Evolutionary conservation across 2,797 vertebrate genomes (phyloP), one percentile per base, ranked within the genome.

Genomic region (Danio aesculapii): DNA sequence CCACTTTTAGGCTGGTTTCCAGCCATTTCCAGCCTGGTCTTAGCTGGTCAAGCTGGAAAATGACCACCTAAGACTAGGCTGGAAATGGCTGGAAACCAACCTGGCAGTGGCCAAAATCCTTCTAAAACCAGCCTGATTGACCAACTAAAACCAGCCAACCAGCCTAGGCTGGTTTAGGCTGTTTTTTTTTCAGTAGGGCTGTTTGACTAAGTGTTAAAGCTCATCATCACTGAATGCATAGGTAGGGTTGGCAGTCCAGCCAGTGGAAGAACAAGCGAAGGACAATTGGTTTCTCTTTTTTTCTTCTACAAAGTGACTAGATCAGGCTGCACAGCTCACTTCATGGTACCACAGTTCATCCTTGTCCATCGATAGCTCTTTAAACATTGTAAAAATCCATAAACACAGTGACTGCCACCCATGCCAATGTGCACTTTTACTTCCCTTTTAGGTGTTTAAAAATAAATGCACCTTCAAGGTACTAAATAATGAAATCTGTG

Each of bases 401-500:
- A 39, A 43, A 72, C 7, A 71, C 1, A 62, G 4, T 1, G 43
- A 47, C 14, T 74, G 6, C 6, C 12, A 70, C 21, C 39, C n/a
- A 19, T 43, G 69, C 11, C 52, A 72, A 3, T 72, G n/a, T 6
- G 7, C 52, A 8, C 52, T 71, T 71, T 17, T 8, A 61, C 53
- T 16, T 73, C 16, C 6, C 44, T n/a, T 74, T 30, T 61, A n/a
- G 59, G 17, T n/a, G 12, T 66, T 77, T 46, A 53, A 44, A 64
- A 66, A 77, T 55, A 10, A 67, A 57, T 57, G 8, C 41, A 1
- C 5, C 52, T 57, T 4, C 19, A 16, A 67, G 9, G 52, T 58
- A 67, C 66, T 57, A 57, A 46, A 77, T 57, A 67, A 53, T 12
- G 0, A 30, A 66, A n/a, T 55, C 39, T 44, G 49, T 77, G 62